Evolutionary conservation across 2,113 vertebrate species (phyloP), one percentile per base, ranked within the genome.

Genomic region (Mus spicilegus): DNA sequence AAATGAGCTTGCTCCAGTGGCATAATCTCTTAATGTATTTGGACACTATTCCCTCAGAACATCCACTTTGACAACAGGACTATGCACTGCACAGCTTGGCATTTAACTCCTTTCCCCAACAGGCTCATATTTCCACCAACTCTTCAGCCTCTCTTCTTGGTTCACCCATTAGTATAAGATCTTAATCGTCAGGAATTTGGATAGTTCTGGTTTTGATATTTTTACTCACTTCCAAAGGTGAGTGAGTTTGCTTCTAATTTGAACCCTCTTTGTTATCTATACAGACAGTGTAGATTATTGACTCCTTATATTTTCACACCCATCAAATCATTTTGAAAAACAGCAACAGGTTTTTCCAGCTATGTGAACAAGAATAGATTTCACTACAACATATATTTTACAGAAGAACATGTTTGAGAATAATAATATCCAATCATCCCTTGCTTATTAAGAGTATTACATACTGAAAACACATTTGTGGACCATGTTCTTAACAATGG

Each of bases 11-110:
- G 36, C 87, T 90, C 16, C 87, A 61, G 1, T 39, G 51, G 51
- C 39, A 86, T 86, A 90, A 56, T 96, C 42, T 91, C 85, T 91
- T 95, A 88, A 81, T 17, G 2, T 13, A 81, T 90, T 91, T 81
- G 81, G 46, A 82, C 30, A 20, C 24, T 78, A 7, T 78, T 92
- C 33, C 67, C 54, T 70, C 81, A 65, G 36, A 1, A 84, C 69
- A 42, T 73, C 70, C 49, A 14, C 54, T 80, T 75, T 93, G 65
- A 87, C 51, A 30, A 26, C 30, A 93, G 54, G 72, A 80, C 10
- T 76, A 69, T 73, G 0, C 13, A 24, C 4, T 28, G 1, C 39
- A 36, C 16, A 39, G 20, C 22, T 16, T 4, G 39, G 7, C 10
- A 69, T 51, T 80, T 70, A 78, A 84, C 61, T 14, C 5, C 5